Evolutionary conservation across 35 echinoderm and acorn worm species (phyloP).

Genomic region (Hemicentrotus pulcherrimus): DNA sequence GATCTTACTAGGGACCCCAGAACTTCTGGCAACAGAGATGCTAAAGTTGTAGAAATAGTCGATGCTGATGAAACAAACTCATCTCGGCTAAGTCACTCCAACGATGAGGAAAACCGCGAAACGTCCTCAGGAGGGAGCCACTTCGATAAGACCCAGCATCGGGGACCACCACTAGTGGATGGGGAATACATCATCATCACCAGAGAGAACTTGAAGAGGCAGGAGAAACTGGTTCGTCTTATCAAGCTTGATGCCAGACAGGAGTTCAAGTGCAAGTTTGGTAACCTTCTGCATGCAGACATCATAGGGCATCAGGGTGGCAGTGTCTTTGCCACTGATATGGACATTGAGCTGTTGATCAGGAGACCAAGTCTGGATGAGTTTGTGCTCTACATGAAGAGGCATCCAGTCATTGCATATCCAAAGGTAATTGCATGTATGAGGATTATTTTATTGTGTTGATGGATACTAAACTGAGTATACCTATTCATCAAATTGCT

Average conservation of each 20-base stretch:
- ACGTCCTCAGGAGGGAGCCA: background rate
- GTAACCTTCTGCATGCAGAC: conserved; percentile 64
- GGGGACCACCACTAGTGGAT: conserved; percentile 42
- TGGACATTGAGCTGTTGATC: conserved; percentile 56
- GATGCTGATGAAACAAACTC: background rate
- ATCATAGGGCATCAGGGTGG: conserved; percentile 71
- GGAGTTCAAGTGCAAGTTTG: conserved; percentile 67
- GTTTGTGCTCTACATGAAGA: conserved; percentile 83
- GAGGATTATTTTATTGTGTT: background rate
- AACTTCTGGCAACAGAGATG: background rate
- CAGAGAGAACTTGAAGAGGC: conserved; percentile 75
- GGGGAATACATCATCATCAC: conserved; percentile 63
- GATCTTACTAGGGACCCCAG: background rate
- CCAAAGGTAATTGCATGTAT: conserved; percentile 68
- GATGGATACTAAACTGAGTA: too few species aligned
- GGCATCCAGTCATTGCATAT: conserved; percentile 71
- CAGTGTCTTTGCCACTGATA: conserved; percentile 59
- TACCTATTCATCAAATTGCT: background rate
- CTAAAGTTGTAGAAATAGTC: background rate
- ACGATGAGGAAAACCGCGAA: background rate
- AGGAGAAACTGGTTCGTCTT: conserved; percentile 56
- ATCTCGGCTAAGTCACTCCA: background rate
- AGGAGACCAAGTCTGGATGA: conserved; percentile 83
- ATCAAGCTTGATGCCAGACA: conserved; percentile 52
- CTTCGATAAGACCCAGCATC: conserved; percentile 7